Base-by-base conservation (phyloP, 2,888 invertebrate genomes). In the Chrysopilus asiliformis region DNA sequence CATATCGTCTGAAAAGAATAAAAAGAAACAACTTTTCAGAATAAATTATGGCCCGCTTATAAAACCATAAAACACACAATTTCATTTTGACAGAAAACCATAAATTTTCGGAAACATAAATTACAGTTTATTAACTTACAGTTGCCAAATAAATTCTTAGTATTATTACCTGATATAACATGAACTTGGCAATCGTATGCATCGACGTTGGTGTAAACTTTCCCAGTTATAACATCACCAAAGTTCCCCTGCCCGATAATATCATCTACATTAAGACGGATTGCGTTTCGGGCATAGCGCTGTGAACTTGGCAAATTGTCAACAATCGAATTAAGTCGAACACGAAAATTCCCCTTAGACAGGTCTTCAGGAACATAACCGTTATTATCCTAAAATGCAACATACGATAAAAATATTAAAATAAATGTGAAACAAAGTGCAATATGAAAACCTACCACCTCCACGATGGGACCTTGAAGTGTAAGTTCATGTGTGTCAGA, bases 301-400 rank as follows among this genome's bases (percentile, higher is more conserved):
- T 54, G 53, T 15, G 47, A 43, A 6, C 70, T 42, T 59, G 72
- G 69, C 63, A 74, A 6, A 68, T 67, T 56, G 63, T 72, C 55
- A 2, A 61, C 43, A 43, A 72, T 75, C 41, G 73, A 74, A 72
- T 80, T 79, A 0, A 87, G 66, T 53, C 77, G 79, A 47, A 79
- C 72, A 53, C 80, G 83, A 30, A 87, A 65, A 45, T 76, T 77
- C 34, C 77, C 72, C 51, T 82, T 84, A 50, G 80, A 73, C 51
- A 80, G 79, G 25, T 79, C 79, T 49, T 83, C 84, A 14, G 76
- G 74, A 14, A 83, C 67, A 48, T 80, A 85, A 1, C 79, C 83
- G 48, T 79, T 72, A 53, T 84, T 85, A 56, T 84, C 85, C 55
- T 71, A 45, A 20, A 54, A 49, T 30, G 2, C 28, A 32, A 36